Evolutionary conservation across 2,888 invertebrate species (phyloP).

Genomic region (Asteroscopus sphinx): DNA sequence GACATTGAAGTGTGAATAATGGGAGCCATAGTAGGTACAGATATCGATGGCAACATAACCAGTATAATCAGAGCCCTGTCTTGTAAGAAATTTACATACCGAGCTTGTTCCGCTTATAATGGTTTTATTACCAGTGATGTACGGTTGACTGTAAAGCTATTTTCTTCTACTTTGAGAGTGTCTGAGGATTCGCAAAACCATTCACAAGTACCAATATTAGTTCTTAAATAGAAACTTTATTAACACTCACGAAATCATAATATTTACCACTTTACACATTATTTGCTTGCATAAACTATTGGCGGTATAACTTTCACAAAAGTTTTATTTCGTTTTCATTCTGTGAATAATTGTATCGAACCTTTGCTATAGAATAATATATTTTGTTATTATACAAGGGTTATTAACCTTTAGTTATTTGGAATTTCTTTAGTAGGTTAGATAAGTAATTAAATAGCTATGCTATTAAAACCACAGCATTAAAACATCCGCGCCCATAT

Average conservation of each 20-base stretch:
- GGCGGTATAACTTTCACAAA: conserved; percentile 1
- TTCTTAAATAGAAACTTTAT: conserved; percentile 14
- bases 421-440: conserved; percentile 3
- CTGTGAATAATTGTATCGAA: not conserved
- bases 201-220: conserved; percentile 18
- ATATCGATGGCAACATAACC: no score
- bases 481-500: conserved; percentile 1
- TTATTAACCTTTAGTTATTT: conserved; percentile 1
- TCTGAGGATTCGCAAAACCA: conserved; percentile 1
- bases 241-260: conserved; percentile 18
- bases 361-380: not conserved
- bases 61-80: no score
- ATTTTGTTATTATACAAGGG: not conserved
- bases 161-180: not conserved
- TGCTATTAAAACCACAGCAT: conserved; percentile 9
- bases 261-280: conserved; percentile 7
- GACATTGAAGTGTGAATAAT: not conserved
- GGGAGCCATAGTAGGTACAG: not conserved
- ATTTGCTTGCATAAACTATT: conserved; percentile 6
- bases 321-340: conserved; percentile 1
- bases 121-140: no score
- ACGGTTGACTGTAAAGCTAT: no score
- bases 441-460: conserved; percentile 10
- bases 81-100: no score
- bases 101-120: no score